Evolutionary conservation across 2,113 vertebrate genomes (phyloP).

Genomic region (Pogona vitticeps): DNA sequence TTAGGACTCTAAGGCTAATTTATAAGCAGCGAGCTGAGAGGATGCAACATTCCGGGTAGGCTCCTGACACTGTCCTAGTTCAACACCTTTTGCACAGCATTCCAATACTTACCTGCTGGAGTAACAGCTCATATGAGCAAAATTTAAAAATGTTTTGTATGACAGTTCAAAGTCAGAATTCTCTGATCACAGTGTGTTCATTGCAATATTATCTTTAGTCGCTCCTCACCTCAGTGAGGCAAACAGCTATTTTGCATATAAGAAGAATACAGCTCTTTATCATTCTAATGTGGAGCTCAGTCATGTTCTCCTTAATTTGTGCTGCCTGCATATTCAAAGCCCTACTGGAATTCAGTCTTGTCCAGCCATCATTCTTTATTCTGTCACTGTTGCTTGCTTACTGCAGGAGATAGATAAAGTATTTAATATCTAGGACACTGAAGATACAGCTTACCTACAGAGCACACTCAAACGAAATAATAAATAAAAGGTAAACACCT

Average conservation of each 20-base stretch:
- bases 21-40: neutral
- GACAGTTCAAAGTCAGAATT: neutral
- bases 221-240: neutral
- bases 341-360: neutral
- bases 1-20: neutral
- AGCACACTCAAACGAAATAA: slow-evolving; percentile 18
- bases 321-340: neutral
- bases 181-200: neutral
- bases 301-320: neutral
- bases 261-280: neutral
- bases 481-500: neutral
- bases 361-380: neutral
- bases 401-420: neutral
- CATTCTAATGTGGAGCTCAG: slow-evolving; percentile 9
- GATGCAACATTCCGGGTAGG: neutral
- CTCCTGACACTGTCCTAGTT: neutral
- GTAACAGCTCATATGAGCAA: neutral
- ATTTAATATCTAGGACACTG: neutral
- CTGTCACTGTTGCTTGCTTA: neutral
- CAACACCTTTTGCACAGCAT: neutral
- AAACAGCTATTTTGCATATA: neutral
- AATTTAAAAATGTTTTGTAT: neutral
- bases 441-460: slow-evolving; percentile 18
- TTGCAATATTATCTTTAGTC: neutral
- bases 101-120: neutral